Evolutionary conservation across 2,113 vertebrate species (phyloP).

Genomic region (Callospermophilus lateralis): DNA sequence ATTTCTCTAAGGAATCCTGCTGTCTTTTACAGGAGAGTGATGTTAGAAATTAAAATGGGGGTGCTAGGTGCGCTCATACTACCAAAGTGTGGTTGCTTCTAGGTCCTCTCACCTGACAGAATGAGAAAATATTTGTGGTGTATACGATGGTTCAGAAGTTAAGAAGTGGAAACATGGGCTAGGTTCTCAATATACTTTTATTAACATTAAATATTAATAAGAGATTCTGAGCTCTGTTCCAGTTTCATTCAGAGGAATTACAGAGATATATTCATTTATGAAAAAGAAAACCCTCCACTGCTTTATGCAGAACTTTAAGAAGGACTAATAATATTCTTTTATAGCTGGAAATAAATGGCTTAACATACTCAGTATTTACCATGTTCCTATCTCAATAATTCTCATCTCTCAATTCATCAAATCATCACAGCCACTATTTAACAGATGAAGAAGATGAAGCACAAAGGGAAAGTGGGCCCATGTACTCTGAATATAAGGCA

Average conservation of each 20-base stretch:
- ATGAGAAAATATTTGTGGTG: background rate
- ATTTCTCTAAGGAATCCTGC: background rate
- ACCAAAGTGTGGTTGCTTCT: background rate
- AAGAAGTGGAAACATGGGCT: background rate
- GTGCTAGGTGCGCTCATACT: background rate
- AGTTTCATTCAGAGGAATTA: background rate
- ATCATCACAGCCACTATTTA: background rate
- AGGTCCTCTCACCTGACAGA: background rate
- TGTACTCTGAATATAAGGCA: background rate
- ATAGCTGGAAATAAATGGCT: background rate
- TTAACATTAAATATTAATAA: slow-evolving; percentile 24
- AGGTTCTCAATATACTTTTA: background rate
- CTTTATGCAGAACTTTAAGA: background rate
- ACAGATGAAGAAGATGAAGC: background rate
- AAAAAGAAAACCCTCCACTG: background rate
- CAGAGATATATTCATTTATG: background rate
- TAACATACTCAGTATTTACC: background rate
- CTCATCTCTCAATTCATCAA: background rate
- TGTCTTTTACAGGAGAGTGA: background rate
- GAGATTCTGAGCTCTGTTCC: background rate
- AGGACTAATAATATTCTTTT: background rate
- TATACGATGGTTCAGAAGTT: background rate
- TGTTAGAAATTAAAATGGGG: background rate
- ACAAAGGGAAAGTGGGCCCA: background rate
- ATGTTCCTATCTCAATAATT: background rate